Base-by-base conservation (phyloP, 2,888 invertebrate species). In the Xanthia icteritia region DNA sequence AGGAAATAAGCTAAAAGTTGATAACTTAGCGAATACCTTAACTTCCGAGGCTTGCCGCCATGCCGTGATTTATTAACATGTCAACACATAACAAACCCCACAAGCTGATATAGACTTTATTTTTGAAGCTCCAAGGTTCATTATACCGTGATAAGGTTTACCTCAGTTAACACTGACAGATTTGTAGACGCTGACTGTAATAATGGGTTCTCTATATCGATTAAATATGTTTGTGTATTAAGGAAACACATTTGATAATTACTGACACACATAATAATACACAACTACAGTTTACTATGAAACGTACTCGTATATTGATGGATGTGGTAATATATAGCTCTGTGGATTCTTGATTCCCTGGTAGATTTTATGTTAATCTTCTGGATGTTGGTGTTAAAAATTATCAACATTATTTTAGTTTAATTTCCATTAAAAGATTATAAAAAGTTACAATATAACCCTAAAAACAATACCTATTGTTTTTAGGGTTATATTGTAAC, bases 1-100 rank as follows among this genome's bases (percentile, higher is more conserved):
- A 56, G 45, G 67, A 74, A 39, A 70, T 70, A 67, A 67, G 58
- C 73, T 58, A 54, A 80, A 77, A 78, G 69, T 80, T 76, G 51
- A 71, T 69, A 83, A 83, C 72, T 86, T 76, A 45, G 64, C 69
- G 68, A 77, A 86, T 81, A 77, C 79, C 56, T 65, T 70, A 79
- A 80, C 75, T 84, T 84, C 56, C 45, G 56, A 71, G 51, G 60
- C 61, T 80, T 77, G 79, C 54, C 27, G 58, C 79, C 84, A 71
- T 63, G 45, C 65, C 13, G 73, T 83, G 83, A 86, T 86, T 86
- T 83, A 86, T 86, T 81, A 85, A 67, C 76, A 45, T 75, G 76
- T 78, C 72, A 76, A 77, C 77, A 64, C 75, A 76, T 72, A 39
- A 51, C 13, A 23, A 13, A 6, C 15, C 31, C 0, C 27, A 11